phyloP scores from a whole-genome alignment of 1,140 invertebrate species.

The Philopotamus ludificatus region DNA sequence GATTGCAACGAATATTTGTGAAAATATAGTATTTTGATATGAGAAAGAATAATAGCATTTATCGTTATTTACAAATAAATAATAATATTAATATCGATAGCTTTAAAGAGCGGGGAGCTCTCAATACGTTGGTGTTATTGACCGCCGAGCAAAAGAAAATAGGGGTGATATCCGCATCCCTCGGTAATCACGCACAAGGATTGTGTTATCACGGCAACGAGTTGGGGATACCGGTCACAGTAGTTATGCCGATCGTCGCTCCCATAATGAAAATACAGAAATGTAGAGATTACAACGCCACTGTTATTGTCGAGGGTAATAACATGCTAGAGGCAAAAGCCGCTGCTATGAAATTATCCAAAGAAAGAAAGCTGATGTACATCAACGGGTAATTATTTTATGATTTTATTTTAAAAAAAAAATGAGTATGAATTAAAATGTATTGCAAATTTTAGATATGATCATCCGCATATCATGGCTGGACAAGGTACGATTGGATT shows the following conservation, averaged over 20 bases:
- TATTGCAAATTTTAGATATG: conserved; percentile 65
- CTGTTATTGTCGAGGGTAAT: conserved; percentile 78
- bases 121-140: conserved; percentile 80
- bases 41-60: too few species aligned
- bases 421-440: conserved; percentile 3
- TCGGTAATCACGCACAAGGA: conserved; percentile 88
- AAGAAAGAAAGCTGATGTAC: conserved; percentile 72
- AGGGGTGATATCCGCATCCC: conserved; percentile 88
- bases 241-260: conserved; percentile 90
- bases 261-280: conserved; percentile 93
- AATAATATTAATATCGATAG: conserved; percentile 55
- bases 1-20: too few species aligned
- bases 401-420: conserved; percentile 11
- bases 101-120: conserved; percentile 90
- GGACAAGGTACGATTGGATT: conserved; percentile 91
- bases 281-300: conserved; percentile 80
- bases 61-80: conserved; percentile 8
- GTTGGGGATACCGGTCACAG: conserved; percentile 81
- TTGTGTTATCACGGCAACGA: conserved; percentile 83
- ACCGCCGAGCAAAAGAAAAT: conserved; percentile 65
- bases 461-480: conserved; percentile 90
- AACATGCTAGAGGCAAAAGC: conserved; percentile 85
- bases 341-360: conserved; percentile 72
- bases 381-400: conserved; percentile 72
- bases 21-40: too few species aligned